Percentiles rank a stretch among this genome's conserved stretches.
Evolutionary conservation across 2,797 vertebrate genomes (phyloP).

Genomic region (Meda fulgida): DNA sequence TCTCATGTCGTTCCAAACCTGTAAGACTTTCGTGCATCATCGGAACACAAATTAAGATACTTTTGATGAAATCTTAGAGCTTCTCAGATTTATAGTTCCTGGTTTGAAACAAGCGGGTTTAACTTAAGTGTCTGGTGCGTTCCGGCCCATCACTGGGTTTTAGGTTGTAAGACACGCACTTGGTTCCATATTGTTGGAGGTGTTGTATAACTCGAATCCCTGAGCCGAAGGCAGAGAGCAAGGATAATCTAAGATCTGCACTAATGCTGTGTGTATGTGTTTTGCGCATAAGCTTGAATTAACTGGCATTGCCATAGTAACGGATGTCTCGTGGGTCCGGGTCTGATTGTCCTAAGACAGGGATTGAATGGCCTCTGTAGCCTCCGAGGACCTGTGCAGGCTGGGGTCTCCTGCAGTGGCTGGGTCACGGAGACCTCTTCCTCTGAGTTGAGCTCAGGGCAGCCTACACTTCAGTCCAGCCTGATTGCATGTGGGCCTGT

Average conservation of each 20-base stretch:
- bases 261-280: conserved; percentile 46
- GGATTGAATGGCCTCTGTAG: conserved; percentile 48
- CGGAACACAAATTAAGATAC: too few relatives aligned
- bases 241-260: conserved; percentile 38
- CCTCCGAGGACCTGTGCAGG: conserved; percentile 38
- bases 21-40: too few relatives aligned
- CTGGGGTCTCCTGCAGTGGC: conserved; percentile 18
- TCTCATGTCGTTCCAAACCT: too few relatives aligned
- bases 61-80: too few relatives aligned
- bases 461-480: conserved; percentile 4
- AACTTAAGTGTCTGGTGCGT: neutral
- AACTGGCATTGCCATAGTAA: conserved; percentile 65
- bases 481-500: neutral
- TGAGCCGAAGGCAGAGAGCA: neutral
- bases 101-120: neutral
- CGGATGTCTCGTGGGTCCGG: conserved; percentile 54
- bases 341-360: conserved; percentile 56
- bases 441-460: conserved; percentile 9
- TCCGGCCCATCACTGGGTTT: neutral
- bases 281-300: conserved; percentile 63
- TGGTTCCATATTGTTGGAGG: neutral
- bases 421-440: conserved; percentile 18
- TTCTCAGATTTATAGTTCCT: neutral
- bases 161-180: neutral
- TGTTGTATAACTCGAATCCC: conserved; percentile 21